These are phyloP conservation scores for Dicerorhinus sumatrensis DNA, from an alignment of 2,113 vertebrate species.

Conservation along the genomic window DNA sequence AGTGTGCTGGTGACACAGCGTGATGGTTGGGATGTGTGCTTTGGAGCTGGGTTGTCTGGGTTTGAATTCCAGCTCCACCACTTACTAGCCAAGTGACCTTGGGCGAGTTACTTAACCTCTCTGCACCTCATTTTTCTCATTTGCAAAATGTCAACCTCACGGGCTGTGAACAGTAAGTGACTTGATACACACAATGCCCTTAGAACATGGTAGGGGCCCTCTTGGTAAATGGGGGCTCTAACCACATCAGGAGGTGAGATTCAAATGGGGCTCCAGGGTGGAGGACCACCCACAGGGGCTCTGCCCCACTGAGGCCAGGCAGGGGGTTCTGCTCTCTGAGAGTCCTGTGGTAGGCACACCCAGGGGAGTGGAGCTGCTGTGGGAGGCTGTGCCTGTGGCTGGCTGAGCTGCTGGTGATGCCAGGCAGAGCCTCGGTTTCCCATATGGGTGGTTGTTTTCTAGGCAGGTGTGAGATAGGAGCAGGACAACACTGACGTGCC, in stretches of 20 bases:
- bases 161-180: background rate
- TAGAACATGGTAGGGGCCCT: background rate
- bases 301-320: too few species aligned
- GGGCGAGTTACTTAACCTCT: background rate
- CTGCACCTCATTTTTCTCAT: background rate
- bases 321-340: background rate
- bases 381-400: too few species aligned
- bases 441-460: too few species aligned
- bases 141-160: background rate
- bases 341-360: too few species aligned
- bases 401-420: too few species aligned
- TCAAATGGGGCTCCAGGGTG: background rate
- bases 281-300: background rate
- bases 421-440: too few species aligned
- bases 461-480: too few species aligned
- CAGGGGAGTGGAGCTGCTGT: too few species aligned
- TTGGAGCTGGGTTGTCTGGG: background rate
- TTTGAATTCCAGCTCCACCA: background rate
- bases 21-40: background rate
- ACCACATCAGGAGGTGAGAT: background rate
- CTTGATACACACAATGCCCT: background rate
- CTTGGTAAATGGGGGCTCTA: background rate
- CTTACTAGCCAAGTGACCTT: background rate
- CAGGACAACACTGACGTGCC: too few species aligned
- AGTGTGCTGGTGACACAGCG: too few species aligned